Base-by-base conservation (phyloP, 2,797 vertebrate genomes). In the Fringilla coelebs region DNA sequence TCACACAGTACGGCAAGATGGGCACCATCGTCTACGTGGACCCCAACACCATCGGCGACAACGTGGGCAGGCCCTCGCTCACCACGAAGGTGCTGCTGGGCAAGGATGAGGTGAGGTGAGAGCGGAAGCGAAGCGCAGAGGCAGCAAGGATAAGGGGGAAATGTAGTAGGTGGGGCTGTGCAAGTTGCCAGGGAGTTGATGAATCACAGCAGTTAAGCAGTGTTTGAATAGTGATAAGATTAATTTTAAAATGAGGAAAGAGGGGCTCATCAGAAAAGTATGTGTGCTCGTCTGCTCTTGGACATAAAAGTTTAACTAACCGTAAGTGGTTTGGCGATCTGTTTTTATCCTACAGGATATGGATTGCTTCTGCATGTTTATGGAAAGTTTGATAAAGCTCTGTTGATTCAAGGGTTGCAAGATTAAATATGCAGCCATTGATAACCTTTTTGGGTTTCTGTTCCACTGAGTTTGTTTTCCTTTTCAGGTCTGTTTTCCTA, bases 41-140 rank as follows among this genome's bases (percentile, higher is more conserved):
- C 32, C 98, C 99, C 71, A 98, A 98, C 94, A 96, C 96, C 6
- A 91, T 97, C 71, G 96, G 98, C 11, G 97, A 98, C 84, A 99
- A 98, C 26, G 93, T 99, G 96, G 98, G 97, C 97, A 98, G 97
- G 36, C 97, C 98, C 0, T 91, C 98, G 7, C 98, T 99, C 74
- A 98, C 98, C 74, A 99, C 99, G 0, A 99, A 98, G 98, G 99
- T 99, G 31, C 98, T 99, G 10, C 98, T 99, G 46, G 99, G 99
- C 95, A 98, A 98, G 97, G 99, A 99, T n/a, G 99, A 99, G 99
- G 99, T 34, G 99, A 99, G 99, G 99, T 99, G 98, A 77, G 89
- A 46, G 67, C 3, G 2, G 17, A 46, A 29, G 45, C 3, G 6
- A 32, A 34, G 66, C 9, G 36, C 31, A 1, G 31, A 32, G 36